Evolutionary conservation across 30 jellyfish, hydroid and myxozoan species (phyloP).

Genomic region (Rhopilema esculentum): DNA sequence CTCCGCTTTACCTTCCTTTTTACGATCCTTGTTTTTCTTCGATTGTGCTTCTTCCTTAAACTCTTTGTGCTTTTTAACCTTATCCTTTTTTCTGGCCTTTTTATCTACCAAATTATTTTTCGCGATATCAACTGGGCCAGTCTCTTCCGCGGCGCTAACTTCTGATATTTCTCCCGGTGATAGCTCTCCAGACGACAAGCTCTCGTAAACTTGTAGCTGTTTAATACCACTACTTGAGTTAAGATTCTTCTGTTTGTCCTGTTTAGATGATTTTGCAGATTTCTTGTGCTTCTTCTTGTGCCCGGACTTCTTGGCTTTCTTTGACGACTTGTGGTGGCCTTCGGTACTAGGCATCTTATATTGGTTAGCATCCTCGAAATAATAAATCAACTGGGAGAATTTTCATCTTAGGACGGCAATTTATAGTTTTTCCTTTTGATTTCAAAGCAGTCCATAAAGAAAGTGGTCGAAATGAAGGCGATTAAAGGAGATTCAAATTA

Average conservation of each 20-base stretch:
- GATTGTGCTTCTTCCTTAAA: slow-evolving; percentile 15
- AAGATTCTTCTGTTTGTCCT: slow-evolving; percentile 32
- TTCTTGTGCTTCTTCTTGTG: slow-evolving; percentile 73
- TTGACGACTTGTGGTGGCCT: slow-evolving; percentile 69
- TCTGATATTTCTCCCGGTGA: slow-evolving; percentile 75
- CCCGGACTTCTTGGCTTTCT: slow-evolving; percentile 47
- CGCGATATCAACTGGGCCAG: slow-evolving; percentile 11
- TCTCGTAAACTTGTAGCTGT: slow-evolving; percentile 81
- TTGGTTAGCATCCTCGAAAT: slow-evolving; percentile 84
- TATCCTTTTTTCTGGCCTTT: slow-evolving; percentile 60
- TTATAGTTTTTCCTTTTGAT: slow-evolving; percentile 14
- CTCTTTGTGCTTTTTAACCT: slow-evolving; percentile 28
- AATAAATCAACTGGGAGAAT: slow-evolving; percentile 8
- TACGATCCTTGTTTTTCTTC: slow-evolving; percentile 30
- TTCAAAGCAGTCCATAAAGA: background rate
- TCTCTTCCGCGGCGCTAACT: slow-evolving; percentile 41
- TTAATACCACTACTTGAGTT: slow-evolving; percentile 62
- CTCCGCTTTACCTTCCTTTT: slow-evolving; percentile 21
- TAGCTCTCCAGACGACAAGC: slow-evolving; percentile 77
- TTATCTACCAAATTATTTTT: slow-evolving; percentile 45
- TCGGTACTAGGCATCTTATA: slow-evolving; percentile 84
- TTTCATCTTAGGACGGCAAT: slow-evolving; percentile 40
- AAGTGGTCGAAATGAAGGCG: slow-evolving; percentile 38
- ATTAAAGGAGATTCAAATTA: slow-evolving; percentile 69
- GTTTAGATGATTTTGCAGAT: slow-evolving; percentile 70